Conservation (phyloP, 2,113 vertebrate species). For the Triplophysa dalaica region DNA sequence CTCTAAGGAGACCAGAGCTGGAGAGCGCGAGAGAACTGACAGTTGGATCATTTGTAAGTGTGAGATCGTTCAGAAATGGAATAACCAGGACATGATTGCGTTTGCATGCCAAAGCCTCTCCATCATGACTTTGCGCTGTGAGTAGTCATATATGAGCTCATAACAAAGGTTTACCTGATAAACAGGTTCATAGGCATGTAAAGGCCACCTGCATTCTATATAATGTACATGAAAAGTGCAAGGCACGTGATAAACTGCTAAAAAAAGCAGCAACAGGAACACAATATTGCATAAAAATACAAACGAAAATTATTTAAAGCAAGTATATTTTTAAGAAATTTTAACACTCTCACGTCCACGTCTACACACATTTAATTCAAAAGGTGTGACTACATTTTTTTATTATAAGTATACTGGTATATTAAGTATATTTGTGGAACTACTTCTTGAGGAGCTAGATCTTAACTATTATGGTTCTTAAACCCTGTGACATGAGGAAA, state of each 20-base stretch:
- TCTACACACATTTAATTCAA: no score
- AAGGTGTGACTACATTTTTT: no score
- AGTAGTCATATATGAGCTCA: neutral
- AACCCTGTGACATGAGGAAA: neutral
- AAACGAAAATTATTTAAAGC: no score
- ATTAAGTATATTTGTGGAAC: no score
- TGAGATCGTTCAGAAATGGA: conserved; percentile 43
- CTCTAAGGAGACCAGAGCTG: conserved; percentile 44
- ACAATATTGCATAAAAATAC: no score
- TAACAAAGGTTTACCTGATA: neutral
- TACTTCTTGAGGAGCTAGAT: neutral
- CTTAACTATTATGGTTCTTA: neutral
- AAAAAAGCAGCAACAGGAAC: no score
- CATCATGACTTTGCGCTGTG: conserved; percentile 8
- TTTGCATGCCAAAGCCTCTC: neutral
- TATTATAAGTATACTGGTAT: no score
- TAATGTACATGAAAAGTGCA: neutral
- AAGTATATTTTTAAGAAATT: no score
- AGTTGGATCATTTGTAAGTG: conserved; percentile 55
- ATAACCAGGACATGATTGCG: conserved; percentile 25
- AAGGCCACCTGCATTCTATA: neutral
- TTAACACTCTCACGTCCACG: no score
- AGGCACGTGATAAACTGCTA: neutral
- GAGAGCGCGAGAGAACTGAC: conserved; percentile 36
- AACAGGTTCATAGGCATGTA: neutral